These are phyloP conservation scores for Isichthys henryi DNA, from an alignment of 2,113 vertebrate genomes.

Conservation along the genomic window DNA sequence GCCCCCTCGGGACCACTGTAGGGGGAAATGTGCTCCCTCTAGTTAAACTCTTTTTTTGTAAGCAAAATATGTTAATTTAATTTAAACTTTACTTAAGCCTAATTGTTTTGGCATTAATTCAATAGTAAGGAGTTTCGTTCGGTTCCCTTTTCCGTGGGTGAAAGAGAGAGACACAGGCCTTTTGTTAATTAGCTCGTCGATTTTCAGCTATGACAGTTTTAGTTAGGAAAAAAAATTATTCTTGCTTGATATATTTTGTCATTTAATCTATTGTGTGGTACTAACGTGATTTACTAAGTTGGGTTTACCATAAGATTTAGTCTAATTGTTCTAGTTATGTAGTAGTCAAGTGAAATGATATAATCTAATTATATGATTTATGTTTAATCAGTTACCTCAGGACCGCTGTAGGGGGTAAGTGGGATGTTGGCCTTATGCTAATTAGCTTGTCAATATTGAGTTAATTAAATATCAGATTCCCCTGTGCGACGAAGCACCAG, in stretches of 20 bases:
- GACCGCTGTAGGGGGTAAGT: neutral
- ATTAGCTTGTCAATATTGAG: neutral
- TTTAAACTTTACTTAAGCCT: neutral
- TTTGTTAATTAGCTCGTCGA: neutral
- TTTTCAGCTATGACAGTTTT: neutral
- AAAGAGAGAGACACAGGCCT: neutral
- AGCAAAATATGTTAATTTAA: neutral
- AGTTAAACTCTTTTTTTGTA: neutral
- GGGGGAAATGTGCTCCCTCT: neutral
- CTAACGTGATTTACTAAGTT: neutral
- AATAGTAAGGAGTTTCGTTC: neutral
- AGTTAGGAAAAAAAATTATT: neutral
- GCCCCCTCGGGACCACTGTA: neutral
- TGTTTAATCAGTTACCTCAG: neutral
- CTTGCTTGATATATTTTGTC: neutral
- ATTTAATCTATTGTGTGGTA: neutral
- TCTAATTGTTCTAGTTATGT: neutral
- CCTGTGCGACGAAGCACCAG: neutral
- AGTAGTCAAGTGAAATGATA: neutral
- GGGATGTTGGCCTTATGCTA: neutral
- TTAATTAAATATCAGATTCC: neutral
- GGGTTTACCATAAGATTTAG: neutral
- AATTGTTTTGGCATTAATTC: neutral
- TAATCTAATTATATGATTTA: neutral
- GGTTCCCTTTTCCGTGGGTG: neutral